phyloP scores from a whole-genome alignment of 2,797 vertebrate species.

The Gallinago nigripennis region DNA sequence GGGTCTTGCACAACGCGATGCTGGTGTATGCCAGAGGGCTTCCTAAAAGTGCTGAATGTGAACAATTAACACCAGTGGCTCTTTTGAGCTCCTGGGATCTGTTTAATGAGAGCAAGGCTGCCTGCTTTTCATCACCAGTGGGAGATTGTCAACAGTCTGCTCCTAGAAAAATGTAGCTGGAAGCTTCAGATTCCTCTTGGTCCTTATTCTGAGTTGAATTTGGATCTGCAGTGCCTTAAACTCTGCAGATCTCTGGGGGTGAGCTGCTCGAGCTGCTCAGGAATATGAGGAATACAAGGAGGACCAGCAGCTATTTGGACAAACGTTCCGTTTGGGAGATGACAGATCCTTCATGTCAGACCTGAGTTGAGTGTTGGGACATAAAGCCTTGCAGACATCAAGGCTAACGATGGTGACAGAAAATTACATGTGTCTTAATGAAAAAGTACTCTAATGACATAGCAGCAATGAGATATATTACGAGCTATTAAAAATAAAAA shows the following conservation, averaged over 20 bases:
- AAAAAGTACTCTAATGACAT: neutral
- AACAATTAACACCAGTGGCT: neutral
- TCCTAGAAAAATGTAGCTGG: neutral
- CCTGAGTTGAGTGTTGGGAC: neutral
- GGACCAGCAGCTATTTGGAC: neutral
- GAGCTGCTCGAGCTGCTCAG: neutral
- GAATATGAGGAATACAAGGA: accelerated
- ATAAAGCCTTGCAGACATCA: neutral
- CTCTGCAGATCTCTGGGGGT: neutral
- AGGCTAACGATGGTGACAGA: neutral
- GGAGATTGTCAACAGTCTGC: neutral
- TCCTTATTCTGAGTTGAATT: neutral
- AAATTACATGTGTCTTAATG: neutral
- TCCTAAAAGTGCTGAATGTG: neutral
- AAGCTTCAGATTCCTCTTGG: neutral
- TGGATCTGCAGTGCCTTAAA: neutral
- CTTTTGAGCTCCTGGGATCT: neutral
- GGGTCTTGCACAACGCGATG: accelerated
- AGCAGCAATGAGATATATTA: neutral
- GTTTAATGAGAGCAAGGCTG: neutral
- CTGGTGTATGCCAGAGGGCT: neutral
- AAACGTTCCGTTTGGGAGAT: neutral
- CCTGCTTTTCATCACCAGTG: neutral
- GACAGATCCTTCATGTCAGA: neutral
- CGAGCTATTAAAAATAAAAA: neutral